These are phyloP conservation scores for Drosophila pseudoananassae DNA, from an alignment of 1,140 invertebrate species.

Conservation along the genomic window DNA sequence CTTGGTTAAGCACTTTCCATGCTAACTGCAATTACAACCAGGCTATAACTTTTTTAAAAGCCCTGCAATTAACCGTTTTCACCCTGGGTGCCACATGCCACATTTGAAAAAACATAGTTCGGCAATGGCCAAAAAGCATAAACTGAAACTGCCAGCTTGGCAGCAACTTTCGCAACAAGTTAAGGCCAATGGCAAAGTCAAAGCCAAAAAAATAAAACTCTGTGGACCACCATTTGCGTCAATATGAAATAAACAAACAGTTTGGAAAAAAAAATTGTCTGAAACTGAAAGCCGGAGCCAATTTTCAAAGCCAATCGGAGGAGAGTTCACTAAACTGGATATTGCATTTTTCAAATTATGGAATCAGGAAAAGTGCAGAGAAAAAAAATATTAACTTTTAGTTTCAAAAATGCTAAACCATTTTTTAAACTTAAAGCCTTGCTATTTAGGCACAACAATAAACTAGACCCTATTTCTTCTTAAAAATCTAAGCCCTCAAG, in stretches of 20 bases:
- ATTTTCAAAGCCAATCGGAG: conserved; percentile 15
- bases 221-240: conserved; percentile 34
- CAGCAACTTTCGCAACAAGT: conserved; percentile 77
- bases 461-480: background rate
- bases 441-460: background rate
- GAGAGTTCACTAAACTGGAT: conserved; percentile 44
- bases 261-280: conserved; percentile 39
- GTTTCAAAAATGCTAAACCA: too few relatives aligned
- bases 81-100: conserved; percentile 26
- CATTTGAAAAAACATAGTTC: conserved; percentile 51
- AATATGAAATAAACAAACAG: conserved; percentile 28
- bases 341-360: background rate
- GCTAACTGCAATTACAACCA: conserved; percentile 14
- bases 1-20: conserved; percentile 8
- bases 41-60: conserved; percentile 18
- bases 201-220: conserved; percentile 18
- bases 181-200: conserved; percentile 42
- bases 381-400: background rate
- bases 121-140: conserved; percentile 42
- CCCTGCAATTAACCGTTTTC: conserved; percentile 24
- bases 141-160: conserved; percentile 55
- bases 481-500: background rate
- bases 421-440: too few relatives aligned
- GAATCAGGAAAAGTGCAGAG: background rate
- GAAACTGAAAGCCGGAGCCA: conserved; percentile 21